Evolutionary conservation across 2,797 vertebrate genomes (phyloP), one percentile per base, ranked within the genome.

Genomic region (Fundulus diaphanus): DNA sequence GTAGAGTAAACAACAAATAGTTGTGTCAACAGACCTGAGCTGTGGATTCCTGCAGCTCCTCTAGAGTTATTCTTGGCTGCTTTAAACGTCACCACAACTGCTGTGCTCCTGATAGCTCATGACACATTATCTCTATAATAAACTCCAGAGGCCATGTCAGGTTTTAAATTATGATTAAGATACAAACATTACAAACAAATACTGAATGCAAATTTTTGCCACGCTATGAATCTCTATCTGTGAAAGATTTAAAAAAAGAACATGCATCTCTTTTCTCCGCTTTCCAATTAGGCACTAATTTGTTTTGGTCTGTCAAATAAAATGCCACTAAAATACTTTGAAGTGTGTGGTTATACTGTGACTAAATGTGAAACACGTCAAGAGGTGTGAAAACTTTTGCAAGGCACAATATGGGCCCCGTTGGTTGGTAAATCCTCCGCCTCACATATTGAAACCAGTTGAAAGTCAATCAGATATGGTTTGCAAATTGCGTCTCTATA

Each of bases 381-480:
- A 59, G 16, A 18, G 31, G 57, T 59, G 16, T 33, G 57, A 59
- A 33, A 59, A 29, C 6, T 63, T 63, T 37, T 37, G 61, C 1
- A 15, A 56, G 27, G 9, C 5, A 12, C 16, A 24, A 31, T 33
- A 51, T 70, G 12, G 29, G 29, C 22, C n/a, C 31, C 35, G 22
- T 11, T 20, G 44, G 24, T 40, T 59, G 52, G n/a, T 71, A 27
- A 57, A 73, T 52, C 0, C 0, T 40, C 22, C 35, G n/a, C 1
- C 9, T 15, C 11, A 37, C 15, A 3, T 5, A 54, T 5, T 54
- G 46, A 6, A 75, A 66, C 16, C 49, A 75, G 51, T 20, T 65
- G 35, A 71, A 15, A 46, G 54, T 77, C 75, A 57, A 78, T 65
- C 54, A 54, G 69, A 79, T 77, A 56, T 78, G 16, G 82, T 33